Percentiles rank a stretch among this genome's conserved stretches.
Evolutionary conservation across 2,113 vertebrate genomes (phyloP).

Genomic region (Synodontis membranacea): DNA sequence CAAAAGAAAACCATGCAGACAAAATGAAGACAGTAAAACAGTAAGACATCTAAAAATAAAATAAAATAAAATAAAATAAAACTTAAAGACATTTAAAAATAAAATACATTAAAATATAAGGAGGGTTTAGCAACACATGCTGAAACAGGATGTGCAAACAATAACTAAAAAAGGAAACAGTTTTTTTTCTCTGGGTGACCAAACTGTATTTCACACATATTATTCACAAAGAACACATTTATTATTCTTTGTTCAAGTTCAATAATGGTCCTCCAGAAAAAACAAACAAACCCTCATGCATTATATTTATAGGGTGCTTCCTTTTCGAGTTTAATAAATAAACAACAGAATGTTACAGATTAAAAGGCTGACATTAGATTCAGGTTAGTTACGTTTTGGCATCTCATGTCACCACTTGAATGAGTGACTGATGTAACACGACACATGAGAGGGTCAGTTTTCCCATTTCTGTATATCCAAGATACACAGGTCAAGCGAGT

Average conservation of each 20-base stretch:
- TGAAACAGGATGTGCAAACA: slow-evolving; percentile 17
- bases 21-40: slow-evolving; percentile 33
- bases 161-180: slow-evolving; percentile 19
- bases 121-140: slow-evolving; percentile 24
- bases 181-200: slow-evolving; percentile 6
- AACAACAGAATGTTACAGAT: slow-evolving; percentile 39
- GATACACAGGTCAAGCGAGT: slow-evolving; percentile 29
- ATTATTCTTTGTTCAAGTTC: neutral
- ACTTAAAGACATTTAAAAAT: slow-evolving; percentile 52
- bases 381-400: slow-evolving; percentile 56
- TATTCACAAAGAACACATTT: neutral
- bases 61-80: slow-evolving; percentile 51
- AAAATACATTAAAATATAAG: slow-evolving; percentile 45
- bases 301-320: neutral
- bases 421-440: slow-evolving; percentile 30
- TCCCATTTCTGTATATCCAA: neutral
- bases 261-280: slow-evolving; percentile 24
- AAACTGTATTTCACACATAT: neutral
- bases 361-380: slow-evolving; percentile 48
- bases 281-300: slow-evolving; percentile 18
- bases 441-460: neutral
- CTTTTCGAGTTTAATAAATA: slow-evolving; percentile 32
- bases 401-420: slow-evolving; percentile 21
- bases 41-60: slow-evolving; percentile 53
- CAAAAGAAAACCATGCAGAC: slow-evolving; percentile 52